Conservation (phyloP, 2,797 vertebrate species). For the Enteromius mattozi region DNA sequence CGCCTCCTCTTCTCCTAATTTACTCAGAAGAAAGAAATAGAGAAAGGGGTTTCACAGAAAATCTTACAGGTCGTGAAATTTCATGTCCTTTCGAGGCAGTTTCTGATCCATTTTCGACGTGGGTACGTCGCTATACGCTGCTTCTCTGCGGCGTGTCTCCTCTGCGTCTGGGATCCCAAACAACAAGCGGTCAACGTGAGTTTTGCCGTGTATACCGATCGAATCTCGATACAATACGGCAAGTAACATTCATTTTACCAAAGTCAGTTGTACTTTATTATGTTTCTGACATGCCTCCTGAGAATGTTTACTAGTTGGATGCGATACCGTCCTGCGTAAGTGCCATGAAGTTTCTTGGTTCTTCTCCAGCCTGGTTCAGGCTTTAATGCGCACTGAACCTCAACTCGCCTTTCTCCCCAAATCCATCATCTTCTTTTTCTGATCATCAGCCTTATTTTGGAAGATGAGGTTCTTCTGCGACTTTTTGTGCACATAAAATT, state of each 20-base stretch:
- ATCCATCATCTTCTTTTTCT: conserved; percentile 28
- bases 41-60: conserved; percentile 4
- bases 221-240: neutral
- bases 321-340: conserved; percentile 59
- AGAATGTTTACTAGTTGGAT: conserved; percentile 56
- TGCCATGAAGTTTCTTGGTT: conserved; percentile 75
- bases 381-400: conserved; percentile 64
- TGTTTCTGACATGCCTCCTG: conserved; percentile 26
- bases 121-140: conserved; percentile 65
- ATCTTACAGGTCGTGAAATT: neutral
- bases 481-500: conserved; percentile 74
- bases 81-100: neutral
- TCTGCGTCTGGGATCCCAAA: conserved; percentile 49
- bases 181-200: conserved; percentile 52
- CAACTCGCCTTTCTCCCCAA: conserved; percentile 38
- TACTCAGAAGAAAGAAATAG: neutral
- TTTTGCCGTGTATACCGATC: conserved; percentile 4
- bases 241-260: neutral
- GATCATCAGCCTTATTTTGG: conserved; percentile 52
- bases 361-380: conserved; percentile 50
- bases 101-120: conserved; percentile 28
- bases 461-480: conserved; percentile 72
- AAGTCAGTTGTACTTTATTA: conserved; percentile 27
- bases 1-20: conserved; percentile 4
- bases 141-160: conserved; percentile 61